Evolutionary conservation across 2,888 invertebrate species (phyloP).

Genomic region (Teinopalpus imperialis): DNA sequence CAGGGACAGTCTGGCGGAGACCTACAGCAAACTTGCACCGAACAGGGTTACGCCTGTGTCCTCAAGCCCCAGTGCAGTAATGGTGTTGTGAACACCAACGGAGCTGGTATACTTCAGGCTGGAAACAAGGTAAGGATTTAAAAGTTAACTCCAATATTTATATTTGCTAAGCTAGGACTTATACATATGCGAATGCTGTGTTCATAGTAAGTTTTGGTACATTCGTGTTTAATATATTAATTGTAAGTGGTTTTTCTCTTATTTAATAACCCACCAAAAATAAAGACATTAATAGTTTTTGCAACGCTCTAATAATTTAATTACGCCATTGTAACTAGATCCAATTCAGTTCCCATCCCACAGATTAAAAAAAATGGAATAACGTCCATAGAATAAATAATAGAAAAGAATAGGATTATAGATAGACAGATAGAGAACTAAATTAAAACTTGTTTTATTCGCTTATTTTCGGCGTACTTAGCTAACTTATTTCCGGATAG

Average conservation of each 20-base stretch:
- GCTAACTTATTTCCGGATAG: background rate
- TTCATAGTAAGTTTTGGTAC: too few relatives aligned
- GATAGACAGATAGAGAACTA: background rate
- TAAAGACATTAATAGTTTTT: too few relatives aligned
- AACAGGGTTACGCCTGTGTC: constrained; percentile 83
- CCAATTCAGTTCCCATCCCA: background rate
- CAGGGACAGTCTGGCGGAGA: constrained; percentile 53
- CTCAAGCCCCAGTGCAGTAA: constrained; percentile 82
- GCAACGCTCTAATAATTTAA: constrained; percentile 5
- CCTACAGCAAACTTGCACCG: constrained; percentile 79
- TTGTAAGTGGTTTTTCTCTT: too few relatives aligned
- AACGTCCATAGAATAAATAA: too few relatives aligned
- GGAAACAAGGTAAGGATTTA: constrained; percentile 78
- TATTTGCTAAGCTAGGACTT: too few relatives aligned
- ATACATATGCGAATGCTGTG: too few relatives aligned
- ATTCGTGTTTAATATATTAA: too few relatives aligned
- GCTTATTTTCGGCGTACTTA: background rate
- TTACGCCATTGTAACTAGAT: background rate
- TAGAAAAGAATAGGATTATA: background rate
- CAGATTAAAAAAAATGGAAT: background rate
- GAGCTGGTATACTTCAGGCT: constrained; percentile 70
- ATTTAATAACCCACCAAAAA: too few relatives aligned
- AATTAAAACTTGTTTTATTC: background rate
- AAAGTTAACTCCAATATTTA: too few relatives aligned
- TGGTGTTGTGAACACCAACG: constrained; percentile 80